Conservation (phyloP, 2,888 invertebrate genomes). For the Ischnus inquisitorius region DNA sequence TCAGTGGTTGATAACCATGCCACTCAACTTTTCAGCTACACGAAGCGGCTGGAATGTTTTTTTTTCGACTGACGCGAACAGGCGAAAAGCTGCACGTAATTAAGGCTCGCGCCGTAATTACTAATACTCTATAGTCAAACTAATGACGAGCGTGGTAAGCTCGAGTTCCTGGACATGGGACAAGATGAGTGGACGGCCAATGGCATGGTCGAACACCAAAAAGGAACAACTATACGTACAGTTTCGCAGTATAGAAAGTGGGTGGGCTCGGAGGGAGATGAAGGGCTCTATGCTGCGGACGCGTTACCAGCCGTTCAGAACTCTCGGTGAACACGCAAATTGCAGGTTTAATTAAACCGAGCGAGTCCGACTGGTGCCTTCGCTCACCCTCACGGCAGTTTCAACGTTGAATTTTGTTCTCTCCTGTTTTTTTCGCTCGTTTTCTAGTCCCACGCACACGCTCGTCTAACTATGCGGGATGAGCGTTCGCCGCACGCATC, state of each 20-base stretch:
- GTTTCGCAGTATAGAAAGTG: conserved; percentile 2
- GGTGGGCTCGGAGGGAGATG: conserved; percentile 1
- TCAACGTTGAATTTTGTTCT: conserved; percentile 48
- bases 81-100: conserved; percentile 22
- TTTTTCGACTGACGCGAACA: neutral
- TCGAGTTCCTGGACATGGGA: conserved; percentile 24
- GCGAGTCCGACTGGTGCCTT: conserved; percentile 7
- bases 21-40: conserved; percentile 4
- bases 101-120: conserved; percentile 19
- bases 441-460: conserved; percentile 2
- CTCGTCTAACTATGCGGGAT: neutral
- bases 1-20: neutral
- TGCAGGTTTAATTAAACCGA: conserved; percentile 70
- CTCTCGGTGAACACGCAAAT: conserved; percentile 68
- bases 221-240: neutral
- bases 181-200: conserved; percentile 11
- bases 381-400: conserved; percentile 27
- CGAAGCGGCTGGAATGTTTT: neutral
- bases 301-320: conserved; percentile 59
- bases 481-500: conserved; percentile 8
- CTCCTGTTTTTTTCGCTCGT: neutral
- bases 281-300: conserved; percentile 30
- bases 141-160: conserved; percentile 28
- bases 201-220: conserved; percentile 26
- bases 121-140: conserved; percentile 39